Evolutionary conservation across 2,888 invertebrate species (phyloP), one percentile per base, ranked within the genome.

Genomic region (Meta bourneti): DNA sequence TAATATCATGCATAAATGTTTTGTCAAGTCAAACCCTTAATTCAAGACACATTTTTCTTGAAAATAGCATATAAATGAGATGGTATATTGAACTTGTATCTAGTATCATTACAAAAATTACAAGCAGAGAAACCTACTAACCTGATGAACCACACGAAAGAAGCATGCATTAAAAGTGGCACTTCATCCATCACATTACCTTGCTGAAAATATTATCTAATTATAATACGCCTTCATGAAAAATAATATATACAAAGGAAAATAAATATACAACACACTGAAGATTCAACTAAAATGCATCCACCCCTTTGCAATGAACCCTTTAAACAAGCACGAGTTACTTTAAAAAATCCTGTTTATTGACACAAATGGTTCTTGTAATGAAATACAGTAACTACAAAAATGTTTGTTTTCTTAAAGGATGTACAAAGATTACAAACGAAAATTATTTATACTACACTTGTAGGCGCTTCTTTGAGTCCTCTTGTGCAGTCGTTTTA

Each of bases 101-200:
- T 13, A 52, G 0, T 5, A 61, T 61, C 11, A 61, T 61, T 16
- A 61, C 61, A 16, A 61, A 16, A 16, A 16, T 61, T 0, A 11
- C 16, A 16, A 61, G 9, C 5, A 8, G 16, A 61, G 11, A 82
- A 49, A 20, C 16, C 19, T 48, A 80, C 82, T 69, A 48, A 86
- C 90, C 52, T 91, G 16, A 52, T 86, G 77, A 91, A 91, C 90
- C 90, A 91, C 7, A 71, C 1, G 52, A 52, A 86, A 48, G 86
- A 48, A 16, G 86, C 48, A 52, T 49, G 48, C 52, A 86, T 19
- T 6, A 91, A 7, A 52, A 91, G 81, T 13, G 90, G 48, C 49
- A 82, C 71, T 81, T 91, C 90, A 52, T 91, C 86, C 13, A 81
- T 20, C 11, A 81, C 34, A 13, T 81, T 91, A 71, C 54, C 48